phyloP scores from a whole-genome alignment of 1,140 invertebrate genomes.

The Drosophila repleta region DNA sequence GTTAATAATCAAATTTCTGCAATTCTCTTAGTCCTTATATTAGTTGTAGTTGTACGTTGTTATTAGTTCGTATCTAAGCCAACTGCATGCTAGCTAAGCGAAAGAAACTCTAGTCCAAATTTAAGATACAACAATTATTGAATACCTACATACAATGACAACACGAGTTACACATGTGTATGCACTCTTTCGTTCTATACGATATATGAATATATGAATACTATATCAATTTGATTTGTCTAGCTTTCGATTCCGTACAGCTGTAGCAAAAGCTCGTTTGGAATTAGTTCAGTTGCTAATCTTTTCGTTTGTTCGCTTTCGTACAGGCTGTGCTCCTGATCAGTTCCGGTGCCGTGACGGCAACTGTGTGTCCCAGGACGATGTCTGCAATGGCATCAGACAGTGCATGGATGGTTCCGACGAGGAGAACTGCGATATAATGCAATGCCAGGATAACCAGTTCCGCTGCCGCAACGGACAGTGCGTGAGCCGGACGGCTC shows the following conservation, averaged over 20 bases:
- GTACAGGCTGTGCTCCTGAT: slow-evolving; percentile 84
- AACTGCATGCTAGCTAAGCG: slow-evolving; percentile 20
- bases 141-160: too few relatives aligned
- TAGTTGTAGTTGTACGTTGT: slow-evolving; percentile 5
- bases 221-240: not conserved
- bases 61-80: slow-evolving; percentile 19
- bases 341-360: slow-evolving; percentile 85
- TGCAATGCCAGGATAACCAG: slow-evolving; percentile 83
- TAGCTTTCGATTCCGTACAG: slow-evolving; percentile 14
- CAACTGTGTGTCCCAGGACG: slow-evolving; percentile 88
- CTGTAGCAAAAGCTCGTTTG: slow-evolving; percentile 1
- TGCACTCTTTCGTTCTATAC: slow-evolving; percentile 31
- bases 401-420: slow-evolving; percentile 92
- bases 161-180: slow-evolving; percentile 41
- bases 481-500: slow-evolving; percentile 85
- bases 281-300: slow-evolving; percentile 8
- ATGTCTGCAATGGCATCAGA: slow-evolving; percentile 88
- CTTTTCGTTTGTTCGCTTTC: not conserved
- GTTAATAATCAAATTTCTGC: slow-evolving; percentile 61
- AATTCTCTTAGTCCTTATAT: slow-evolving; percentile 4
- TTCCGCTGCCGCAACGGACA: slow-evolving; percentile 85
- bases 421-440: slow-evolving; percentile 86
- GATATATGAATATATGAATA: not conserved
- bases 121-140: slow-evolving; percentile 1
- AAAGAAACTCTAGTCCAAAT: not conserved